Base-by-base conservation (phyloP, 2,797 vertebrate species). In the Phoebastria nigripes region DNA sequence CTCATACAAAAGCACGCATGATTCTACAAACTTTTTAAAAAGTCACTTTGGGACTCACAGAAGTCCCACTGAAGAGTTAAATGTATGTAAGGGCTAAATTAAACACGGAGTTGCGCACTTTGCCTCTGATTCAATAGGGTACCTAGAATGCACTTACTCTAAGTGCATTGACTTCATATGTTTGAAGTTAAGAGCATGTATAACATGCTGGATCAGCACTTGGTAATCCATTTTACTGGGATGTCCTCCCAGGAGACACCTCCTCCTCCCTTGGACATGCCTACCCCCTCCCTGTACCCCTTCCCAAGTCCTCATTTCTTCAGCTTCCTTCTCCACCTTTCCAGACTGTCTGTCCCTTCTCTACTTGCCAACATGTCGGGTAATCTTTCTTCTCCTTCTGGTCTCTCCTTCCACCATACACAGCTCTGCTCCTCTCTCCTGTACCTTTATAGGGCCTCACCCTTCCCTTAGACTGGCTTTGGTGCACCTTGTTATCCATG, bases 171-270 rank as follows among this genome's bases (percentile, higher is more conserved):
- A 90, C 91, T 82, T 91, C n/a, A 24, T 37, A 26, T 12, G 12
- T 79, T 79, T 93, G 41, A 73, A 93, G 92, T 56, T 71, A 82
- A 90, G 37, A 90, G 55, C 35, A 15, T 3, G 7, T 47, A 13
- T 42, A 82, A 62, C 41, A 6, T 7, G 54, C 89, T 89, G 61
- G 59, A 89, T 94, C 92, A 95, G 93, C 86, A 82, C 58, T 65
- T 33, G 61, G 33, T 33, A 78, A 91, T 54, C 49, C 73, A 78
- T 89, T 89, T 86, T n/a, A 88, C 66, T 22, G n/a, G 33, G 54
- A 74, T 4, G 14, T 63, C 44, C 13, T 87, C 80, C 73, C 73
- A 47, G 37, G 37, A 83, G 29, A 24, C 24, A 52, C 8, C 69
- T 65, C 21, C 44, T 41, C 6, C 17, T 71, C 44, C n/a, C 61